Evolutionary conservation across 2,113 vertebrate species (phyloP).

Genomic region (Dasypus novemcinctus): DNA sequence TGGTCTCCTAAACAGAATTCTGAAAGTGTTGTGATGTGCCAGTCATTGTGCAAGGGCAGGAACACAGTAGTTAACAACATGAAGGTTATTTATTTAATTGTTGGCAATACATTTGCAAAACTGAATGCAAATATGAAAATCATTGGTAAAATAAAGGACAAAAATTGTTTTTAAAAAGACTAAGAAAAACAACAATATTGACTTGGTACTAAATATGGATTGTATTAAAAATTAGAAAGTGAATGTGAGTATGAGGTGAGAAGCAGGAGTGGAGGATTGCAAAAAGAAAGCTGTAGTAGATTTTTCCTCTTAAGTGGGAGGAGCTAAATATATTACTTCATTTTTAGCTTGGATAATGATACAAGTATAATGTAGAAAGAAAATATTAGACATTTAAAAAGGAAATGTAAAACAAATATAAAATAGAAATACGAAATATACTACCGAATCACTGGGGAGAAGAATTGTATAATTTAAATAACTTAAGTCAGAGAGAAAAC

Average conservation of each 20-base stretch:
- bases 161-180: not conserved
- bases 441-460: not conserved
- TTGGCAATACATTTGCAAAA: not conserved
- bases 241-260: not conserved
- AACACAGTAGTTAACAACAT: not conserved
- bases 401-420: not conserved
- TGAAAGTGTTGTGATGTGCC: accelerated
- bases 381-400: not conserved
- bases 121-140: not conserved
- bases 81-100: not conserved
- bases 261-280: not conserved
- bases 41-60: not conserved
- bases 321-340: not conserved
- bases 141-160: not conserved
- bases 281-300: not conserved
- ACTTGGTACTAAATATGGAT: not conserved
- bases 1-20: not conserved
- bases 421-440: not conserved
- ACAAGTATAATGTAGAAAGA: not conserved
- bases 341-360: not conserved
- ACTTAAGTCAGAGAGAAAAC: not conserved
- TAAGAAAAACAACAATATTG: not conserved
- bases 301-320: not conserved
- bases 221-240: not conserved
- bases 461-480: not conserved